These are phyloP conservation scores for Zaprionus africanus DNA, from an alignment of 1,140 invertebrate species.

Conservation along the genomic window DNA sequence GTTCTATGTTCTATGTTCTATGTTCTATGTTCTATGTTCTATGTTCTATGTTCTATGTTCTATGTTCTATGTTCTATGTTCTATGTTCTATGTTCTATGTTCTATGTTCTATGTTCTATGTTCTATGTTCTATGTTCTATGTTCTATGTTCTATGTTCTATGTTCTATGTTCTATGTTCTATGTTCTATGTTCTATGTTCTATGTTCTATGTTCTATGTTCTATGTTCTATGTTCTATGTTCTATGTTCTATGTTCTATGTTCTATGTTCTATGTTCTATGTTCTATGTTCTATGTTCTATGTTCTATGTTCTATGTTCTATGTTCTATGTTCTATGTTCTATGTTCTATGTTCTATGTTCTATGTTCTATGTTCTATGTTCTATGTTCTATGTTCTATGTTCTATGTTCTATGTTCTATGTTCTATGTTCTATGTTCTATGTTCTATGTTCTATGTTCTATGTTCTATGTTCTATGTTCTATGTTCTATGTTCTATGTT, in stretches of 20 bases:
- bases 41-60: slow-evolving; percentile 3
- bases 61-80: slow-evolving; percentile 3
- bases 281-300: slow-evolving; percentile 5
- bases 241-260: slow-evolving; percentile 2
- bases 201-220: slow-evolving; percentile 5
- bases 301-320: slow-evolving; percentile 5
- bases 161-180: slow-evolving; percentile 5
- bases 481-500: no score
- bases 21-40: neutral
- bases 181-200: slow-evolving; percentile 5
- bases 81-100: slow-evolving; percentile 5
- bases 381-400: no score
- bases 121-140: neutral
- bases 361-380: no score
- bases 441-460: no score
- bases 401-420: no score
- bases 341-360: neutral
- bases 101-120: slow-evolving; percentile 3
- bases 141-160: slow-evolving; percentile 5
- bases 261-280: slow-evolving; percentile 4
- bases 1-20: slow-evolving; percentile 1
- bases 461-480: no score
- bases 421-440: no score
- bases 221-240: slow-evolving; percentile 1
- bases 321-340: slow-evolving; percentile 5